phyloP scores from a whole-genome alignment of 2,797 vertebrate genomes.

The Distichodus sexfasciatus region DNA sequence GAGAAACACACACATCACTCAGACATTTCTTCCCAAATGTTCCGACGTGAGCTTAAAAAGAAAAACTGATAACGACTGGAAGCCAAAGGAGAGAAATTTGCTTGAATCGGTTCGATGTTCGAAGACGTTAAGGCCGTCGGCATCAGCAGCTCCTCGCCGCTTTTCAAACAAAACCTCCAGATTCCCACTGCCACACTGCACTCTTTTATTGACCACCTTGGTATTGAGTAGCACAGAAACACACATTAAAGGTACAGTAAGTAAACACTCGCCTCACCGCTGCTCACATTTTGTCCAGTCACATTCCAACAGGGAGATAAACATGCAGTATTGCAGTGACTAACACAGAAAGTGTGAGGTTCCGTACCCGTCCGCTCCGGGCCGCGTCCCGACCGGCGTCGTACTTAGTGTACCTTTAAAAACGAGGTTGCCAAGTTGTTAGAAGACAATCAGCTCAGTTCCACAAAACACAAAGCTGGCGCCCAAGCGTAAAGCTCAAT shows the following conservation, averaged over 20 bases:
- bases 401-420: not conserved
- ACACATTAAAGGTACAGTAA: constrained; percentile 53
- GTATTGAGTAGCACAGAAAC: constrained; percentile 47
- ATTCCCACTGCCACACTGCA: not conserved
- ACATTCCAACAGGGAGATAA: no score
- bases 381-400: no score
- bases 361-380: no score
- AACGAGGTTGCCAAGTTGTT: constrained; percentile 8
- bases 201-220: not conserved
- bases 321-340: no score
- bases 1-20: constrained; percentile 1
- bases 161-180: no score
- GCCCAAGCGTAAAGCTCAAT: constrained; percentile 28
- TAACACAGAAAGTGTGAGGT: no score
- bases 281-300: not conserved
- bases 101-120: no score
- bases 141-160: no score
- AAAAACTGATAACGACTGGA: no score
- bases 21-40: not conserved
- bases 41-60: constrained; percentile 1
- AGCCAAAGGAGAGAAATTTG: no score
- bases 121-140: not conserved
- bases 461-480: constrained; percentile 38
- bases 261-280: constrained; percentile 24
- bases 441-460: constrained; percentile 14